Evolutionary conservation across 2,797 vertebrate species (phyloP).

Genomic region (Cynopterus sphinx): DNA sequence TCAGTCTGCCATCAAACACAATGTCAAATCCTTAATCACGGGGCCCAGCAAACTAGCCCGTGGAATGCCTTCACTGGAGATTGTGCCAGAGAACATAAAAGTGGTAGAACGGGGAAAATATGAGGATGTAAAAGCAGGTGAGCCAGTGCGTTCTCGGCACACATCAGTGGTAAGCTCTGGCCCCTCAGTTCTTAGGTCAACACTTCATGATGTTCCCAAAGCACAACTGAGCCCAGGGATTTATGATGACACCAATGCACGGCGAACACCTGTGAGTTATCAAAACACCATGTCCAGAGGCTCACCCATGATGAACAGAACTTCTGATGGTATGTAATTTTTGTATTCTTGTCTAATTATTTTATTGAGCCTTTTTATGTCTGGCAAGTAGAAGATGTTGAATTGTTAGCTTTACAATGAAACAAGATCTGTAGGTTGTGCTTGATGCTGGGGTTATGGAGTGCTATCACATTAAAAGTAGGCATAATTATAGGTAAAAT

Average conservation of each 20-base stretch:
- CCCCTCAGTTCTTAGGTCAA: conserved; percentile 96
- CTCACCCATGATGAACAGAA: conserved; percentile 94
- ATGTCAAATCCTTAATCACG: conserved; percentile 98
- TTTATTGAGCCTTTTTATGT: neutral
- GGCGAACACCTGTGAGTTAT: conserved; percentile 96
- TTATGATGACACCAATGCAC: conserved; percentile 95
- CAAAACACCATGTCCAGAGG: conserved; percentile 93
- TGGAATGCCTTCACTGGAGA: conserved; percentile 92
- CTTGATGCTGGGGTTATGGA: neutral
- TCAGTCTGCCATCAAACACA: conserved; percentile 97
- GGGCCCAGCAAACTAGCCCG: conserved; percentile 93
- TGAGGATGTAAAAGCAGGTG: conserved; percentile 91
- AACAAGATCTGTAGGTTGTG: neutral
- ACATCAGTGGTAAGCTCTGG: conserved; percentile 96
- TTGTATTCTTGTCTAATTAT: neutral
- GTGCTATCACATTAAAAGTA: neutral
- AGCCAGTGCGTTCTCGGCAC: conserved; percentile 90
- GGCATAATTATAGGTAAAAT: neutral
- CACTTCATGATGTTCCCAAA: conserved; percentile 93
- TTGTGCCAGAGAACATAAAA: conserved; percentile 88
- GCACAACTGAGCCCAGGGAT: conserved; percentile 96
- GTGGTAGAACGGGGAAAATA: conserved; percentile 92
- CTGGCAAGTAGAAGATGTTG: neutral
- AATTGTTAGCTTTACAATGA: neutral
- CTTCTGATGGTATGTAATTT: conserved; percentile 89